phyloP scores from a whole-genome alignment of 23 tunicate genomes.

The Styela clava region DNA sequence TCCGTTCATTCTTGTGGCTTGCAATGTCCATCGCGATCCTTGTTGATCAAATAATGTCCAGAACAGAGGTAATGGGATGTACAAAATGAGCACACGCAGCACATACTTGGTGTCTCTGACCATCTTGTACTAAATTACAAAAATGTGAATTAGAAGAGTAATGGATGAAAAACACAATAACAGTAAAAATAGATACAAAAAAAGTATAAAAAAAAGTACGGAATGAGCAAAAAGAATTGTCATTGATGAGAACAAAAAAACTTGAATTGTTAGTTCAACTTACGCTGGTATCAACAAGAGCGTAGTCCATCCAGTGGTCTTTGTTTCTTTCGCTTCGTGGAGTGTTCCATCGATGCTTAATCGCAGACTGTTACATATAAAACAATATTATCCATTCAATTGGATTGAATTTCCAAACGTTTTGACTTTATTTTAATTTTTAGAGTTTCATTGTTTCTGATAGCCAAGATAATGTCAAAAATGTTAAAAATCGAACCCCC shows the following conservation, averaged over 20 bases:
- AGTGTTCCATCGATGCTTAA: slow-evolving; percentile 52
- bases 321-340: slow-evolving; percentile 51
- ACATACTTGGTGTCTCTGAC: slow-evolving; percentile 80
- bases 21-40: slow-evolving; percentile 98
- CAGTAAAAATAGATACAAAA: too few species aligned
- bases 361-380: slow-evolving; percentile 36
- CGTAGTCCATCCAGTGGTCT: slow-evolving; percentile 97
- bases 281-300: slow-evolving; percentile 62
- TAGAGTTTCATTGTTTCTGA: background rate
- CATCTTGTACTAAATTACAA: slow-evolving; percentile 38
- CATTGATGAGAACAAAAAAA: too few species aligned
- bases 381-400: background rate
- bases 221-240: too few species aligned
- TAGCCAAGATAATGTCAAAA: too few species aligned
- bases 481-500: too few species aligned
- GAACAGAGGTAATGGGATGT: slow-evolving; percentile 90
- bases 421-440: background rate
- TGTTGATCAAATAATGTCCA: slow-evolving; percentile 98
- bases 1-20: slow-evolving; percentile 97
- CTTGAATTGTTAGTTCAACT: too few species aligned
- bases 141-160: background rate
- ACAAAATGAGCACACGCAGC: slow-evolving; percentile 57
- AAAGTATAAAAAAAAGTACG: too few species aligned
- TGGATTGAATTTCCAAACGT: background rate
- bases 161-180: too few species aligned